phyloP scores from a whole-genome alignment of 37 sponge, comb jelly and placozoan species.

The Oscarella lobularis region DNA sequence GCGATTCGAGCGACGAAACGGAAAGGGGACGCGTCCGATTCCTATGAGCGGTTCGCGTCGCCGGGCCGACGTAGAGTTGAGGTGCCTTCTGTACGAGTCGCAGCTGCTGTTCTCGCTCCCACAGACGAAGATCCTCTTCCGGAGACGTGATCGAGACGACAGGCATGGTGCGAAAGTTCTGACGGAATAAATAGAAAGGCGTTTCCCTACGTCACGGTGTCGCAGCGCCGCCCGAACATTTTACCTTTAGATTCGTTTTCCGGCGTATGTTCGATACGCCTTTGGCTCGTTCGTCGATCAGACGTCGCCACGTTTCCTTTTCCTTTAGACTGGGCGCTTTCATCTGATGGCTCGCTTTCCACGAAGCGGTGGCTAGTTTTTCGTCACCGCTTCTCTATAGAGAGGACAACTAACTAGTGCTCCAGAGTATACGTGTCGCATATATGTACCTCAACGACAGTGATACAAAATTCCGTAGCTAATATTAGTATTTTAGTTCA shows the following conservation, averaged over 20 bases:
- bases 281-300: background rate
- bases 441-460: background rate
- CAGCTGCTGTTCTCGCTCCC: background rate
- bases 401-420: background rate
- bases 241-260: constrained; percentile 1
- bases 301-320: background rate
- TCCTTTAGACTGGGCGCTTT: background rate
- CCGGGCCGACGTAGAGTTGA: background rate
- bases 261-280: background rate
- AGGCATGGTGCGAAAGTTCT: background rate
- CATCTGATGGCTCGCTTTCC: background rate
- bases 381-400: background rate
- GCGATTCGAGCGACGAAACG: background rate
- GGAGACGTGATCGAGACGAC: background rate
- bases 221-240: background rate
- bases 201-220: too few species aligned
- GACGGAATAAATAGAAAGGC: background rate
- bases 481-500: too few species aligned
- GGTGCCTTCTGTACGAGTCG: background rate
- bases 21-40: too few species aligned
- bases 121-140: background rate
- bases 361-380: background rate
- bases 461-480: constrained; percentile 19
- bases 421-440: too few species aligned
- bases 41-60: background rate